Conservation (phyloP, 2,888 invertebrate genomes). For the Ectemnius lituratus region DNA sequence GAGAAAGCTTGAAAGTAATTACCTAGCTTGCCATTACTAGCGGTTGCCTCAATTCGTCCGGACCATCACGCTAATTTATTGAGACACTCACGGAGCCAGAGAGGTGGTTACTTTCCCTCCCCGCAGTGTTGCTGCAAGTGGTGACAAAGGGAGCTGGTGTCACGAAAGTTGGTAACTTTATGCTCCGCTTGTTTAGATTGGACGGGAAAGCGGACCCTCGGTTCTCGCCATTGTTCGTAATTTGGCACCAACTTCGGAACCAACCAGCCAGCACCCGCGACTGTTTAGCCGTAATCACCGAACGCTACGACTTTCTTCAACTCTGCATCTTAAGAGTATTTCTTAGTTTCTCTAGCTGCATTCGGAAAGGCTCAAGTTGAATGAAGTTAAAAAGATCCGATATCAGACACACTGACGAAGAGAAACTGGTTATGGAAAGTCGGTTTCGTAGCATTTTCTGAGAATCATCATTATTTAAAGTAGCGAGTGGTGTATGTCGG, state of each 20-base stretch:
- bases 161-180: constrained; percentile 72
- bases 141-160: constrained; percentile 66
- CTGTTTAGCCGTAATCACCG: constrained; percentile 58
- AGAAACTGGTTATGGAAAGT: too few relatives aligned
- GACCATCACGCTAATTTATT: constrained; percentile 63
- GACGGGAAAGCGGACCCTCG: constrained; percentile 65
- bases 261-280: constrained; percentile 56
- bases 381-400: too few relatives aligned
- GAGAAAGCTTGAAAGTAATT: too few relatives aligned
- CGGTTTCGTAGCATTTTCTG: too few relatives aligned
- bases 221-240: constrained; percentile 69
- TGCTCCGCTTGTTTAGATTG: constrained; percentile 72
- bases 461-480: too few relatives aligned
- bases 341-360: background rate
- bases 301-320: constrained; percentile 49
- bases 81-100: constrained; percentile 57
- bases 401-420: too few relatives aligned
- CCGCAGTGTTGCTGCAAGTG: constrained; percentile 47
- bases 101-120: constrained; percentile 57
- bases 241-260: constrained; percentile 65
- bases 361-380: too few relatives aligned
- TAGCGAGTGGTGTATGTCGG: too few relatives aligned
- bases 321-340: constrained; percentile 47
- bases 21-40: background rate
- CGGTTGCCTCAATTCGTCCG: constrained; percentile 37